A percentile compares a stretch with the other conserved stretches of the same genome.
Conservation (phyloP, 1,140 invertebrate species). For the Achroia grisella region DNA sequence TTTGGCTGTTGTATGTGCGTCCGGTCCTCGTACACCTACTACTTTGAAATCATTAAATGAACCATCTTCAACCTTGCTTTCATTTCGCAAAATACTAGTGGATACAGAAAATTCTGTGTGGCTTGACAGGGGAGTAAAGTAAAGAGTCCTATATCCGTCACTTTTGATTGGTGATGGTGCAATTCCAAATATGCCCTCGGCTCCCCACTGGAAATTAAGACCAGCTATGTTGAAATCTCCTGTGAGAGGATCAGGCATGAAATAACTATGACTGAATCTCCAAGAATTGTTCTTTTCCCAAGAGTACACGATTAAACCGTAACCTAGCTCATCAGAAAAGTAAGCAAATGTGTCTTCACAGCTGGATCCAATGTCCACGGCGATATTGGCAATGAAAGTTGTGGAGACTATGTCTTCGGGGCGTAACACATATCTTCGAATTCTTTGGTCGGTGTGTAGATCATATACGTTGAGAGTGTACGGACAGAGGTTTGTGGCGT, state of each 20-base stretch:
- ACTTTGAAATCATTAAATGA: slow-evolving; percentile 83
- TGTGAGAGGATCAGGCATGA: slow-evolving; percentile 84
- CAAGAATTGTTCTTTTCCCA: slow-evolving; percentile 84
- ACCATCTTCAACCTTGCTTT: slow-evolving; percentile 74
- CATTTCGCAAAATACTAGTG: slow-evolving; percentile 80
- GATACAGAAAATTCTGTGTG: slow-evolving; percentile 85
- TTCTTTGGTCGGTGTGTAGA: slow-evolving; percentile 79
- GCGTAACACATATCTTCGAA: slow-evolving; percentile 81
- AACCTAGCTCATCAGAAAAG: slow-evolving; percentile 86
- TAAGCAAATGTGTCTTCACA: slow-evolving; percentile 87
- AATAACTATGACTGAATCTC: slow-evolving; percentile 83
- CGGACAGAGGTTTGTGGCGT: slow-evolving; percentile 81
- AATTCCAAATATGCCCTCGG: slow-evolving; percentile 88
- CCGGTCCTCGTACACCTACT: slow-evolving; percentile 78
- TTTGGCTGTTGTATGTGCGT: slow-evolving; percentile 81
- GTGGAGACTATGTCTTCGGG: slow-evolving; percentile 82
- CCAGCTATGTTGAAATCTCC: slow-evolving; percentile 86
- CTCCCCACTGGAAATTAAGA: slow-evolving; percentile 87
- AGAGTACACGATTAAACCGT: slow-evolving; percentile 85
- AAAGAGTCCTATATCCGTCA: slow-evolving; percentile 81
- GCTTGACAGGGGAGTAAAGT: slow-evolving; percentile 85
- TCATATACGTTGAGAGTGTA: slow-evolving; percentile 84
- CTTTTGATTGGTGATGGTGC: slow-evolving; percentile 77
- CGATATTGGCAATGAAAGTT: slow-evolving; percentile 89
- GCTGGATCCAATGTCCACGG: slow-evolving; percentile 81